phyloP scores from a whole-genome alignment of 2,113 vertebrate genomes.

The Colinus virginianus region DNA sequence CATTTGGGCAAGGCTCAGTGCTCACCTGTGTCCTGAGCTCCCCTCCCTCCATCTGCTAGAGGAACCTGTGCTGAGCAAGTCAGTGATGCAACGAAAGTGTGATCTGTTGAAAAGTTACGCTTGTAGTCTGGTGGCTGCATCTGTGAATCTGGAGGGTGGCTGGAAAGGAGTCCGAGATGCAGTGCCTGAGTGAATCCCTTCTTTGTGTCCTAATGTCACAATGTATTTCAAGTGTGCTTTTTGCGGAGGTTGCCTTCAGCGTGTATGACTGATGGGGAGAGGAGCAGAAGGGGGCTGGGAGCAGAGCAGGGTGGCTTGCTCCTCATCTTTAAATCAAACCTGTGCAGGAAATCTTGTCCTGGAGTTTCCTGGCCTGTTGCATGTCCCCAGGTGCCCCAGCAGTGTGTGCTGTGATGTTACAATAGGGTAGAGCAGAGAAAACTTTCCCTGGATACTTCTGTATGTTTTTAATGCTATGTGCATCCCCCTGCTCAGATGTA shows the following conservation, averaged over 20 bases:
- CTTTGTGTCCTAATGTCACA: neutral
- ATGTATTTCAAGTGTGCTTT: neutral
- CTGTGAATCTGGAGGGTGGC: too few relatives aligned
- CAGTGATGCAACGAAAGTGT: rapidly evolving
- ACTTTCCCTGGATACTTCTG: rapidly evolving
- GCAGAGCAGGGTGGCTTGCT: rapidly evolving
- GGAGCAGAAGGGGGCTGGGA: neutral
- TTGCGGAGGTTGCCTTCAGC: neutral
- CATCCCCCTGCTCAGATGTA: neutral
- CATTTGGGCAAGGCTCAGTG: rapidly evolving
- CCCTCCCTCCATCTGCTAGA: neutral
- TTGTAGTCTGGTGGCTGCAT: neutral
- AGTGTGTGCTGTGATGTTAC: rapidly evolving
- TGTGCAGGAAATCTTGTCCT: neutral
- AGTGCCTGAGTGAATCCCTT: neutral
- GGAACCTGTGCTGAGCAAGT: neutral
- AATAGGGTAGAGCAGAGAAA: rapidly evolving
- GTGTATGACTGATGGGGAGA: rapidly evolving
- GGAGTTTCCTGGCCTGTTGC: neutral
- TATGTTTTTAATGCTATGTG: neutral
- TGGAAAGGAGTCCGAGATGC: neutral
- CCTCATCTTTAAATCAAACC: rapidly evolving
- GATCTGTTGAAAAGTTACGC: neutral
- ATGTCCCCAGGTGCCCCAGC: rapidly evolving
- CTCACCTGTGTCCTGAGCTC: neutral